These are phyloP conservation scores for Carassius auratus DNA, from an alignment of 2,113 vertebrate genomes.

Conservation along the genomic window DNA sequence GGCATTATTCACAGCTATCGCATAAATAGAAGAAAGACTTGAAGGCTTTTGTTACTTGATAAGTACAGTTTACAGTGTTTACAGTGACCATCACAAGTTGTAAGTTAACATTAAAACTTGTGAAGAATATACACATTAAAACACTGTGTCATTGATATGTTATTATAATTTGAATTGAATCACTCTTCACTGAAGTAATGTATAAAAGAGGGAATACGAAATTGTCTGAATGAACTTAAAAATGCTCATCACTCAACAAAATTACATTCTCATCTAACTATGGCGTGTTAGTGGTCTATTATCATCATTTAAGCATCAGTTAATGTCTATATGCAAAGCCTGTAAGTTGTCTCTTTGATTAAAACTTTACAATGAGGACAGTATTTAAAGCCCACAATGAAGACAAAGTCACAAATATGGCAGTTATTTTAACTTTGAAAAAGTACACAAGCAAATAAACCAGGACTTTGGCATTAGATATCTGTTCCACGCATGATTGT, in stretches of 20 bases:
- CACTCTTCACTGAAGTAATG: neutral
- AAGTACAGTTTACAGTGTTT: too few relatives aligned
- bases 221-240: too few relatives aligned
- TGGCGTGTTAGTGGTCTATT: neutral
- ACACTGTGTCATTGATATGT: neutral
- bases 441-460: constrained; percentile 66
- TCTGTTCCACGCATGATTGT: constrained; percentile 68
- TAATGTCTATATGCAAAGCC: constrained; percentile 7
- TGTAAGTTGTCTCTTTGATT: constrained; percentile 62
- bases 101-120: neutral
- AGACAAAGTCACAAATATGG: constrained; percentile 56
- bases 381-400: constrained; percentile 64
- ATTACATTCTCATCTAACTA: neutral
- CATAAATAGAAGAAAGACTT: neutral
- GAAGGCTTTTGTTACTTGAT: neutral
- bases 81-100: too few relatives aligned
- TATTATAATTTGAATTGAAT: neutral
- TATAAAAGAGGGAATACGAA: neutral
- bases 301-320: neutral
- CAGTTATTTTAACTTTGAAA: neutral
- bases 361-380: constrained; percentile 62
- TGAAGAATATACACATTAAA: neutral
- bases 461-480: constrained; percentile 70
- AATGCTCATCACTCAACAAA: neutral
- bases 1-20: neutral